Percentiles rank a stretch among this genome's conserved stretches.
phyloP scores from a whole-genome alignment of 2,113 vertebrate species.

The Sisor rabdophorus region DNA sequence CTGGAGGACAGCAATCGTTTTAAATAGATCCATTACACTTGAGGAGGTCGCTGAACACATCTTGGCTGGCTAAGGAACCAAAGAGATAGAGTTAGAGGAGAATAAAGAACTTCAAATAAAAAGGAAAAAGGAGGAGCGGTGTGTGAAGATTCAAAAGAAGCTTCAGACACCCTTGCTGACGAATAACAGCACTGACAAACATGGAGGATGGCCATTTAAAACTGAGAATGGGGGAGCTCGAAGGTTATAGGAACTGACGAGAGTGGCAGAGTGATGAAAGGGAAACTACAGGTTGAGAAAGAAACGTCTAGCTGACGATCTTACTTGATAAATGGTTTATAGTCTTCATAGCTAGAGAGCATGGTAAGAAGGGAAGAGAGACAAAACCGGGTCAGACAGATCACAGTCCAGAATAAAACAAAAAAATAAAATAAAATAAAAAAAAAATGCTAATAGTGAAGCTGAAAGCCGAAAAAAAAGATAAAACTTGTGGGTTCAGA shows the following conservation, averaged over 20 bases:
- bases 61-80: conserved; percentile 51
- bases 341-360: conserved; percentile 99
- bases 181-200: conserved; percentile 54
- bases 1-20: conserved; percentile 43
- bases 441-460: conserved; percentile 37
- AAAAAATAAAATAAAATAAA: conserved; percentile 49
- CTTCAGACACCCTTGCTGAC: conserved; percentile 58
- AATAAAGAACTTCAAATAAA: conserved; percentile 36
- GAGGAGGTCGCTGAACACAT: conserved; percentile 40
- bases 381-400: conserved; percentile 86
- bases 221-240: conserved; percentile 37
- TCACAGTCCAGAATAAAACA: conserved; percentile 67
- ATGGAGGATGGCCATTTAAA: conserved; percentile 49
- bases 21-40: conserved; percentile 45
- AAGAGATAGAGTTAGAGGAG: conserved; percentile 57
- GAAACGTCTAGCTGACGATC: conserved; percentile 89
- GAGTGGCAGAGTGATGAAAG: conserved; percentile 51
- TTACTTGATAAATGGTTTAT: conserved; percentile 99
- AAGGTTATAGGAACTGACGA: conserved; percentile 49
- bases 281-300: conserved; percentile 65
- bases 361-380: conserved; percentile 98
- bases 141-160: conserved; percentile 63
- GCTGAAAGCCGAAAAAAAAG: conserved; percentile 23
- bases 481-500: conserved; percentile 23
- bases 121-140: conserved; percentile 23